Evolutionary conservation across 1,140 invertebrate species (phyloP).

Genomic region (Saxidomus purpurata): DNA sequence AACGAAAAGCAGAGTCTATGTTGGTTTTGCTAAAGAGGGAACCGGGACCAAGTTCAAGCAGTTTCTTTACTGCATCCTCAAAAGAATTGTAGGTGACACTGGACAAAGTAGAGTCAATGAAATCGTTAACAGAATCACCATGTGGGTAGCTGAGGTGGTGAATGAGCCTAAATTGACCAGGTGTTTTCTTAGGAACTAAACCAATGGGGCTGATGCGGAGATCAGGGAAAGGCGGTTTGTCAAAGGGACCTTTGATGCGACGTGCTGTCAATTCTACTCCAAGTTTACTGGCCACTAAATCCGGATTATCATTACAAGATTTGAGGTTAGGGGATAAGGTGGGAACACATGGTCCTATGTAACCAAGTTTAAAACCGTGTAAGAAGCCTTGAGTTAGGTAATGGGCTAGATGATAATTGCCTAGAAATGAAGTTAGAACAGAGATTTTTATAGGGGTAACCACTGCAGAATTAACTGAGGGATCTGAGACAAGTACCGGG

Average conservation of each 20-base stretch:
- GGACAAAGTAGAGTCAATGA: background rate
- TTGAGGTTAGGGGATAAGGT: background rate
- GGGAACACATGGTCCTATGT: background rate
- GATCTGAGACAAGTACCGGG: background rate
- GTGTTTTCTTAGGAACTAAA: conserved; percentile 48
- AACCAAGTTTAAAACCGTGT: background rate
- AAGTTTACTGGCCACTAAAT: background rate
- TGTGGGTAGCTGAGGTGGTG: conserved; percentile 44
- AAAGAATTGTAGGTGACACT: conserved; percentile 8
- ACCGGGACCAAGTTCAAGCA: conserved; percentile 22
- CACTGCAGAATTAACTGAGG: background rate
- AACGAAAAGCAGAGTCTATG: conserved; percentile 42
- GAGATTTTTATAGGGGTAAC: background rate
- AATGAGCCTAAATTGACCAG: conserved; percentile 54
- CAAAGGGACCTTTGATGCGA: conserved; percentile 12
- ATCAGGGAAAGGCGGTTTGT: background rate
- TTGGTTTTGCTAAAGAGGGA: background rate
- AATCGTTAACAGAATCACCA: conserved; percentile 47
- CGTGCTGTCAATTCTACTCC: conserved; percentile 12
- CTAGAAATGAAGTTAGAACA: background rate
- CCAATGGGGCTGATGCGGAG: conserved; percentile 29
- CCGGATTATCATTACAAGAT: background rate
- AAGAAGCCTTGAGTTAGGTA: conserved; percentile 31
- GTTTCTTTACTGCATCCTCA: conserved; percentile 40
- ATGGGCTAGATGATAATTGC: background rate